Percentiles rank a stretch among this genome's conserved stretches.
Evolutionary conservation across 2,113 vertebrate genomes (phyloP).

Genomic region (Callorhinus ursinus): DNA sequence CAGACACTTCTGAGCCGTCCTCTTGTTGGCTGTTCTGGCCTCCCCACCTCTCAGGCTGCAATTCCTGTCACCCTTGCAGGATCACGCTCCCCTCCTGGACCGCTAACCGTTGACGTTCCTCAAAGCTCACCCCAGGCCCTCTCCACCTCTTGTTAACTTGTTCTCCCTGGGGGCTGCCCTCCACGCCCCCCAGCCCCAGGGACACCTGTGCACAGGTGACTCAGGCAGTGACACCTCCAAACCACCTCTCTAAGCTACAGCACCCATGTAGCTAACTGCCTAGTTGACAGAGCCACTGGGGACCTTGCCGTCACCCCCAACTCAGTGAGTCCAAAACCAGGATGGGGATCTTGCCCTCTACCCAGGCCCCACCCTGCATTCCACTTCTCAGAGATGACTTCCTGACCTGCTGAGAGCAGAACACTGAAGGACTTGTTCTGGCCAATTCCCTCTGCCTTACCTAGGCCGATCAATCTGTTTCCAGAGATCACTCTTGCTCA

Average conservation of each 20-base stretch:
- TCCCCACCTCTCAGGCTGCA: background rate
- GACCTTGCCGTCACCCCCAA: background rate
- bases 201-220: background rate
- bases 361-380: background rate
- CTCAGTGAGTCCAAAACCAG: background rate
- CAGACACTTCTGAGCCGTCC: background rate
- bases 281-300: background rate
- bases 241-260: background rate
- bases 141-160: accelerated
- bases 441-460: background rate
- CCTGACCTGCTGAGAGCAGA: background rate
- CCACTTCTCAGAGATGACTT: background rate
- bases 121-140: background rate
- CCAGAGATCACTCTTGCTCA: background rate
- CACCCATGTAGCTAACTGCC: background rate
- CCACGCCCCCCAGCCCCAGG: background rate
- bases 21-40: background rate
- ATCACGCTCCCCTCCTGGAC: background rate
- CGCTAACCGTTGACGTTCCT: background rate
- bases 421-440: background rate
- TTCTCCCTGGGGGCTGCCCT: background rate
- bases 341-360: background rate
- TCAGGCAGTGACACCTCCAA: background rate
- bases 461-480: background rate
- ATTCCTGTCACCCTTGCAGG: background rate